Base-by-base conservation (phyloP, 2,113 vertebrate genomes). In the Sinocyclocheilus rhinocerous region DNA sequence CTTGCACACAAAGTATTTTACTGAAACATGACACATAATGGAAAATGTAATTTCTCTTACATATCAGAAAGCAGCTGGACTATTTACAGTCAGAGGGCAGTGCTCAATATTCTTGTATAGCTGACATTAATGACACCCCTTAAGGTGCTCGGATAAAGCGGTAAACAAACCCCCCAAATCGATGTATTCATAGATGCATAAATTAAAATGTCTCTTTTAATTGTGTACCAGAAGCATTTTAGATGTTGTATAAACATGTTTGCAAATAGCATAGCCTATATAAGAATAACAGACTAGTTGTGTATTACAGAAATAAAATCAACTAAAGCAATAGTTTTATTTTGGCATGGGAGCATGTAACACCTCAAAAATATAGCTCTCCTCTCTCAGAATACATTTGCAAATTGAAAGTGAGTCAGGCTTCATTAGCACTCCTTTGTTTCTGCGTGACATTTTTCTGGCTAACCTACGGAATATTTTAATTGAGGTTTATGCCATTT, bases 361-460 rank as follows among this genome's bases (percentile, higher is more conserved):
- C 26, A 11, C 10, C 45, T 50, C 6, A 81, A 16, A 36, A 36
- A 20, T 72, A n/a, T 70, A 50, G 36, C 61, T 55, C 55, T n/a
- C 1, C 5, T n/a, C 1, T n/a, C 5, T 36, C 36, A 4, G 12
- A 57, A 42, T 22, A 24, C 4, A 42, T 33, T 24, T 75, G 20
- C 52, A 72, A 63, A 39, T 24, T 69, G 15, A 73, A 61, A 42
- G 50, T 39, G 59, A 78, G 81, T 65, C 63, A 24, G 29, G 42
- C 65, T 84, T 36, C 18, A 72, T 5, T 36, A 76, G 88, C 45
- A 67, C 15, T 81, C 26, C 88, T 86, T 86, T 89, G 88, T 88
- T 78, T 73, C 52, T 6, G 4, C 29, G 29, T 33, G 42, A 57
- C 69, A 45, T 29, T 70, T 52, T 78, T 22, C 22, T 48, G 84